These are phyloP conservation scores for Amitus sp. DNA, from an alignment of 2,888 invertebrate species.

Conservation along the genomic window DNA sequence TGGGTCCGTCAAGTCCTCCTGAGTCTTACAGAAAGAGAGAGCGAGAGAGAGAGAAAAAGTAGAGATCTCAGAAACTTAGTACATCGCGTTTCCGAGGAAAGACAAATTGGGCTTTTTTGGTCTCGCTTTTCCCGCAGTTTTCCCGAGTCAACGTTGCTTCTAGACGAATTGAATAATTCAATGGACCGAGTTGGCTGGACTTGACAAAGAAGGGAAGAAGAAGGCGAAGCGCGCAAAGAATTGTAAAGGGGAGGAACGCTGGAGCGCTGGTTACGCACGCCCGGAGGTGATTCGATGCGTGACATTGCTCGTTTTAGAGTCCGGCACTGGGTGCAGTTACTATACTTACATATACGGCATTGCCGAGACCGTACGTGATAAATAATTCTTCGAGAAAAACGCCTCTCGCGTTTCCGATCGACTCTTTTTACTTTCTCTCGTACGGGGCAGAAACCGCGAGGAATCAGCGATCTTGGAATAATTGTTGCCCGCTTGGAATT, in stretches of 20 bases:
- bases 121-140: too few species aligned
- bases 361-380: conserved; percentile 31
- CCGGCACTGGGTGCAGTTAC: conserved; percentile 23
- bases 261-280: conserved; percentile 51
- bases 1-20: too few species aligned
- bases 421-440: conserved; percentile 31
- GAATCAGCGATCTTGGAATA: conserved; percentile 40
- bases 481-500: conserved; percentile 33
- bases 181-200: conserved; percentile 48
- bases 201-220: conserved; percentile 31
- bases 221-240: conserved; percentile 25
- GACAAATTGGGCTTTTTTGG: too few species aligned
- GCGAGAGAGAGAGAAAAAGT: too few species aligned
- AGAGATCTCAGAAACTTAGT: too few species aligned
- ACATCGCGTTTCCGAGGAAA: too few species aligned
- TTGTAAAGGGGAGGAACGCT: conserved; percentile 44
- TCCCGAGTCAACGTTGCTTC: too few species aligned
- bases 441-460: conserved; percentile 28
- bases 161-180: conserved; percentile 50
- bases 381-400: conserved; percentile 37
- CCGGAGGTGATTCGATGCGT: conserved; percentile 55
- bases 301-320: conserved; percentile 55
- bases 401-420: conserved; percentile 38
- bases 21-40: too few species aligned
- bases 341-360: conserved; percentile 31